Conservation (phyloP, 2,888 invertebrate genomes). For the Tholera decimalis region DNA sequence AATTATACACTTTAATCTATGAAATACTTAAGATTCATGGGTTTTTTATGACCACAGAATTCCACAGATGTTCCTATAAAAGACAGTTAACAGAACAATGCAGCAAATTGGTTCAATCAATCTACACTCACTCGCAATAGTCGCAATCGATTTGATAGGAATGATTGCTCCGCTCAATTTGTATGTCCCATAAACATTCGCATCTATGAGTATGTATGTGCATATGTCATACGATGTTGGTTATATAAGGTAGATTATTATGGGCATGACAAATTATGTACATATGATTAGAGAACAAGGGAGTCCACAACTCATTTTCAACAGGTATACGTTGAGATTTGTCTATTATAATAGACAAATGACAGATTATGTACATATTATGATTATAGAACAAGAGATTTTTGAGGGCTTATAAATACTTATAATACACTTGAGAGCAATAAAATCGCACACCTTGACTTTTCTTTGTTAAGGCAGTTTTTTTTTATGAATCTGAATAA, state of each 20-base stretch:
- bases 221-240: background rate
- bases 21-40: too few relatives aligned
- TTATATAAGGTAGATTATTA: background rate
- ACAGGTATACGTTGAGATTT: too few relatives aligned
- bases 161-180: conserved; percentile 54
- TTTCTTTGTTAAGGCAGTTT: too few relatives aligned
- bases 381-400: too few relatives aligned
- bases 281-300: background rate
- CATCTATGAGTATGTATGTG: background rate
- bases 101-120: conserved; percentile 61
- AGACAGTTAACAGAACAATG: conserved; percentile 49
- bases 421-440: too few relatives aligned
- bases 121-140: conserved; percentile 43
- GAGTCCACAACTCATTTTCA: too few relatives aligned
- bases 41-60: background rate
- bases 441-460: too few relatives aligned
- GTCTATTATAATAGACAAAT: too few relatives aligned
- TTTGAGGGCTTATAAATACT: too few relatives aligned
- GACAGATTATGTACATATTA: too few relatives aligned
- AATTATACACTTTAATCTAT: too few relatives aligned
- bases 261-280: background rate
- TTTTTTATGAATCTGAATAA: too few relatives aligned
- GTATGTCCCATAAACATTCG: conserved; percentile 33
- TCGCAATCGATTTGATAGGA: conserved; percentile 57
- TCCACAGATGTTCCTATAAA: background rate